Conservation (phyloP, 2,888 invertebrate species). For the Mantis religiosa region DNA sequence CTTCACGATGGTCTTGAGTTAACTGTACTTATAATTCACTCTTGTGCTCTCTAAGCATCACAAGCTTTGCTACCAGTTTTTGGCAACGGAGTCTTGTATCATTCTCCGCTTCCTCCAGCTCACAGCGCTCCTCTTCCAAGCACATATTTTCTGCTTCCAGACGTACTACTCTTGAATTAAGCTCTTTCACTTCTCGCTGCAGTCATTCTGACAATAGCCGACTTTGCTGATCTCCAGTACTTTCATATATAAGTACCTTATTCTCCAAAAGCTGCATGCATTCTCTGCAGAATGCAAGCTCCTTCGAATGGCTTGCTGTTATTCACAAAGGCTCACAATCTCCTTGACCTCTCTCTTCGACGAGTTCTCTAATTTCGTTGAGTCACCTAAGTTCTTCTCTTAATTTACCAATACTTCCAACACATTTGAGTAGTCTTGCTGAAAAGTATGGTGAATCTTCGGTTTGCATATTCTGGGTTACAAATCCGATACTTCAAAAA, state of each 20-base stretch:
- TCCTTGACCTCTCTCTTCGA: slow-evolving; percentile 60
- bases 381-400: slow-evolving; percentile 61
- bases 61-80: slow-evolving; percentile 39
- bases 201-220: slow-evolving; percentile 58
- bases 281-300: slow-evolving; percentile 44
- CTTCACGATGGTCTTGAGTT: slow-evolving; percentile 35
- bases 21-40: slow-evolving; percentile 38
- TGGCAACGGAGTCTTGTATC: slow-evolving; percentile 63
- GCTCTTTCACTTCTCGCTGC: slow-evolving; percentile 55
- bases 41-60: slow-evolving; percentile 39
- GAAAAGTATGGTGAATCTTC: slow-evolving; percentile 38
- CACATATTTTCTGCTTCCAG: slow-evolving; percentile 60
- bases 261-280: slow-evolving; percentile 60
- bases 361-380: slow-evolving; percentile 58
- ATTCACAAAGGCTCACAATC: slow-evolving; percentile 44
- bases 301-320: slow-evolving; percentile 32
- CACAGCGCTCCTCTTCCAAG: slow-evolving; percentile 68
- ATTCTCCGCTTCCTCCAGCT: slow-evolving; percentile 72
- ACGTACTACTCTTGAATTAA: slow-evolving; percentile 51
- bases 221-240: slow-evolving; percentile 58
- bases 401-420: slow-evolving; percentile 43
- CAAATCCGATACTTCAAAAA: slow-evolving; percentile 54
- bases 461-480: slow-evolving; percentile 53
- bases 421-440: not conserved
- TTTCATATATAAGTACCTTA: slow-evolving; percentile 57